phyloP scores from a whole-genome alignment of 1,140 invertebrate species.

The Ostrea edulis region DNA sequence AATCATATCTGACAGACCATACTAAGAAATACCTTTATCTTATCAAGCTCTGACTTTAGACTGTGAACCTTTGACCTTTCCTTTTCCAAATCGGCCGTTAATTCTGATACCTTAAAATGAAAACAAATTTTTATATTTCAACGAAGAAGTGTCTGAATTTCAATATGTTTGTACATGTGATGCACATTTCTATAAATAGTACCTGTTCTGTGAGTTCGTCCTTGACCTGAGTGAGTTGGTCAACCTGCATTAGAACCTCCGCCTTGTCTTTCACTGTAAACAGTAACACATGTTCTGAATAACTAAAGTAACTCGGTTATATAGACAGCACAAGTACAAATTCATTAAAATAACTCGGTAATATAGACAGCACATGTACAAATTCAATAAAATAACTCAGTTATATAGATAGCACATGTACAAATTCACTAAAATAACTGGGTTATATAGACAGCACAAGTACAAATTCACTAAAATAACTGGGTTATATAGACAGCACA shows the following conservation, averaged over 20 bases:
- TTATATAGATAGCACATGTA: no score
- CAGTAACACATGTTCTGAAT: background rate
- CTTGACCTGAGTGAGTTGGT: constrained; percentile 85
- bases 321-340: no score
- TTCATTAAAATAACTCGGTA: no score
- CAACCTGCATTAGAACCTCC: constrained; percentile 87
- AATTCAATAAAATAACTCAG: no score
- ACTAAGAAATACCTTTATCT: constrained; percentile 74
- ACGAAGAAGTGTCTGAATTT: background rate
- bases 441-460: no score
- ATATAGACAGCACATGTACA: no score
- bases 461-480: no score
- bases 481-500: no score
- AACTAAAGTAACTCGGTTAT: no score
- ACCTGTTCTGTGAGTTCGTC: constrained; percentile 86
- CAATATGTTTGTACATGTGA: no score
- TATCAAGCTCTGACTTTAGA: constrained; percentile 82
- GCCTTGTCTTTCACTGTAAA: constrained; percentile 89
- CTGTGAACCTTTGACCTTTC: constrained; percentile 87
- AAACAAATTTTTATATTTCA: constrained; percentile 41
- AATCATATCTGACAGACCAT: no score
- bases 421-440: no score
- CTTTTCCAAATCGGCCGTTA: constrained; percentile 88
- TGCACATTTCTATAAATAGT: constrained; percentile 8
- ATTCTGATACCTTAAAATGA: constrained; percentile 82